Evolutionary conservation across 2,113 vertebrate genomes (phyloP), one percentile per base, ranked within the genome.

Genomic region (Heterocephalus glaber): DNA sequence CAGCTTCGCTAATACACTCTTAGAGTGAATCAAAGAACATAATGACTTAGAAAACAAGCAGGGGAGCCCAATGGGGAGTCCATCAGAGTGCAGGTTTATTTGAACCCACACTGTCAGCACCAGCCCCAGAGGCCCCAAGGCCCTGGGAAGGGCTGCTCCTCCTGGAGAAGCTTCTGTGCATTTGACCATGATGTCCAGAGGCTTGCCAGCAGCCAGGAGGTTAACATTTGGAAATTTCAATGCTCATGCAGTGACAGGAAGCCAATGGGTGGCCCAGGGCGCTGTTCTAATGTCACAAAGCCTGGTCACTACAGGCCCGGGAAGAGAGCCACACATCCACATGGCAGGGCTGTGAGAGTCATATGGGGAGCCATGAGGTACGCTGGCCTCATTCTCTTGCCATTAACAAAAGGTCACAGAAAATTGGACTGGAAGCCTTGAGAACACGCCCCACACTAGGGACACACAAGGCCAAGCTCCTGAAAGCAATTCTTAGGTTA

Each of bases 81-180:
- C 17, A 41, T 0, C 24, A 3, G 0, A 1, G 49, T 2, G 0
- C 35, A 26, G 60, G 49, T 16, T 22, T 9, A 58, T 2, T 2
- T 24, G 60, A 22, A 20, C 9, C 61, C 19, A 0, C 3, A 1
- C 28, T 1, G 1, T 22, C 19, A 12, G 58, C 26, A 16, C 58
- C 28, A 20, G 20, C 58, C 20, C 33, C 22, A 24, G 52, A 24
- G 3, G 24, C n/a, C 35, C 0, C 0, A 10, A 19, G 58, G 79
- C 56, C 24, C 56, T 8, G 24, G 22, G 26, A 38, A 0, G 10
- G 13, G 9, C 56, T 4, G 13, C 0, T 0, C 35, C 61, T 33
- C 8, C 0, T 13, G 1, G 13, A 8, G 49, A 4, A 9, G 44
- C 54, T 10, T 14, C 10, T 9, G 10, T 0, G 0, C 1, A 1